Conservation (phyloP, 2,888 invertebrate species). For the Oconnorella tubifera region DNA sequence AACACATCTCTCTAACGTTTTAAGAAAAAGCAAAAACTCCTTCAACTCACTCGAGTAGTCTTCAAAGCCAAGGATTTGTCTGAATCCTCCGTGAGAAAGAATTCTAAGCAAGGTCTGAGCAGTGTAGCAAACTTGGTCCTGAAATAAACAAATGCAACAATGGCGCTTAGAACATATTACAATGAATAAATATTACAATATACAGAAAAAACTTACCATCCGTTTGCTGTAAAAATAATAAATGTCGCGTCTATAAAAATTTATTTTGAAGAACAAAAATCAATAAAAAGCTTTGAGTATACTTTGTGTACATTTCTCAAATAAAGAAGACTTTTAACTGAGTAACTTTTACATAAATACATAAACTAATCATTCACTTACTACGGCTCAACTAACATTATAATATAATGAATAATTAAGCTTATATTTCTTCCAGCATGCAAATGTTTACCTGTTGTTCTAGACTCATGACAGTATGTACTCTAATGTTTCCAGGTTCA, state of each 20-base stretch:
- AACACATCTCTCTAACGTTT: neutral
- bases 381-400: no score
- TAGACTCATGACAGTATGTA: slow-evolving; percentile 83
- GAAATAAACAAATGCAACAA: neutral
- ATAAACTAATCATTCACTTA: no score
- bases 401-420: no score
- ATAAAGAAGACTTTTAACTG: no score
- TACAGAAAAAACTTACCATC: neutral
- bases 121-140: slow-evolving; percentile 84
- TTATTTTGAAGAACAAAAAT: no score
- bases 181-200: no score
- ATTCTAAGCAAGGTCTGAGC: slow-evolving; percentile 89
- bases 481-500: slow-evolving; percentile 76
- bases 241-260: no score
- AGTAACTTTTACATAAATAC: no score
- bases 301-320: no score
- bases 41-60: slow-evolving; percentile 58
- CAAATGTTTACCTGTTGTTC: slow-evolving; percentile 67
- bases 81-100: slow-evolving; percentile 82
- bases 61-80: slow-evolving; percentile 74
- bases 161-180: no score
- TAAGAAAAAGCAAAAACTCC: neutral
- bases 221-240: neutral
- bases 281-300: no score
- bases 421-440: no score